Conservation (phyloP, 2,797 vertebrate species). For the Halcyon smyrnensis region DNA sequence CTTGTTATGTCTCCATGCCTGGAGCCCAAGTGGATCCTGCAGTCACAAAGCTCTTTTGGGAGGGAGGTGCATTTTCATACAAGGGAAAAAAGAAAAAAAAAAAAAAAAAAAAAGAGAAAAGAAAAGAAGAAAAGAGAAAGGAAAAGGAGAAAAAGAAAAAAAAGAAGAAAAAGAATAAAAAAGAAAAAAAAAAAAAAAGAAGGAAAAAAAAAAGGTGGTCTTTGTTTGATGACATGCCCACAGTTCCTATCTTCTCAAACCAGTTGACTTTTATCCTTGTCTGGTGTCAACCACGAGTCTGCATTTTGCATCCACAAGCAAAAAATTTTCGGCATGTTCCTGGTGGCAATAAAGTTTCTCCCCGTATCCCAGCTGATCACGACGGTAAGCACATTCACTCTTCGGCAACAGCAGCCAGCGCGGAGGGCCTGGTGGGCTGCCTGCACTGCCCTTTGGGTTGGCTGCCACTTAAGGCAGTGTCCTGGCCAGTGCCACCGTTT, state of each 20-base stretch:
- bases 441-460: background rate
- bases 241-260: background rate
- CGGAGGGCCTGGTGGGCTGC: background rate
- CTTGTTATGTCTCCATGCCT: background rate
- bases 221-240: background rate
- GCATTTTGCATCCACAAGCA: rapidly evolving
- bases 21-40: background rate
- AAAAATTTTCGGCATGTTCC: background rate
- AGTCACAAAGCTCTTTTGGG: background rate
- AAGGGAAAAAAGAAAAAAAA: background rate
- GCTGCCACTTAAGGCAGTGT: background rate
- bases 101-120: background rate
- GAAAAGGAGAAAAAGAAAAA: background rate
- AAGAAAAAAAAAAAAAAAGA: background rate
- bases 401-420: background rate
- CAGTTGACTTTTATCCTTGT: background rate
- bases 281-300: background rate
- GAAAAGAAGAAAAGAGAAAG: background rate
- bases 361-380: background rate
- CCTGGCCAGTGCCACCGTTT: background rate
- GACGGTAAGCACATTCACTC: background rate
- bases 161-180: background rate
- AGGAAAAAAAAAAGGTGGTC: background rate
- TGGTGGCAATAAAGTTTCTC: background rate
- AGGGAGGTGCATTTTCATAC: background rate